Evolutionary conservation across 1,140 invertebrate species (phyloP).

Genomic region (Drosophila fuyamai): DNA sequence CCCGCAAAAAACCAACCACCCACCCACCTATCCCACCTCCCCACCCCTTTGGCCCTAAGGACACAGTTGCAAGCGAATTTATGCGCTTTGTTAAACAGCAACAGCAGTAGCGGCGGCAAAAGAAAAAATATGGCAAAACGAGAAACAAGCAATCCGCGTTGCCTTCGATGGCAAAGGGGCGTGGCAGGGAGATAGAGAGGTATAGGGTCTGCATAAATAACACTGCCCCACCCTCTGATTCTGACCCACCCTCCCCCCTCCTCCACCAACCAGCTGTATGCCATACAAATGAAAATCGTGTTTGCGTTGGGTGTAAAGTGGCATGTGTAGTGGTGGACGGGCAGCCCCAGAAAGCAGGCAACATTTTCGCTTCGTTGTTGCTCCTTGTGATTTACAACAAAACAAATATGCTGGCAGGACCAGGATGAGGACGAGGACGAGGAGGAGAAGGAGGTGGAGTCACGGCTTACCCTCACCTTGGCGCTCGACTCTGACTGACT

Average conservation of each 20-base stretch:
- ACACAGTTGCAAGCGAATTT: conserved; percentile 83
- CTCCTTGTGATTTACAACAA: conserved; percentile 82
- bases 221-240: conserved; percentile 10
- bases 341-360: conserved; percentile 34
- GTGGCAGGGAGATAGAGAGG: conserved; percentile 46
- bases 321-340: conserved; percentile 69
- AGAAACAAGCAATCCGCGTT: conserved; percentile 71
- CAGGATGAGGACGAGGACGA: not conserved
- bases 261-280: conserved; percentile 28
- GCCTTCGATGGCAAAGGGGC: conserved; percentile 44
- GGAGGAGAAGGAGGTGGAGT: not conserved
- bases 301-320: conserved; percentile 79
- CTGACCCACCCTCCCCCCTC: not conserved
- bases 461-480: conserved; percentile 62
- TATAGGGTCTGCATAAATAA: conserved; percentile 78
- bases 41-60: conserved; percentile 44
- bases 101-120: conserved; percentile 57
- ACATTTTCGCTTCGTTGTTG: conserved; percentile 72
- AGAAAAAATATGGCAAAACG: conserved; percentile 65
- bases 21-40: not conserved
- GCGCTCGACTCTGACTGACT: conserved; percentile 58
- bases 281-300: conserved; percentile 82
- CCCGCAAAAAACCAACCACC: too few relatives aligned
- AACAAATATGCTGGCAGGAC: conserved; percentile 73
- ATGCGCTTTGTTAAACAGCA: conserved; percentile 83